Evolutionary conservation across 37 sponge, comb jelly and placozoan species (phyloP).

Genomic region (Spongilla lacustris): DNA sequence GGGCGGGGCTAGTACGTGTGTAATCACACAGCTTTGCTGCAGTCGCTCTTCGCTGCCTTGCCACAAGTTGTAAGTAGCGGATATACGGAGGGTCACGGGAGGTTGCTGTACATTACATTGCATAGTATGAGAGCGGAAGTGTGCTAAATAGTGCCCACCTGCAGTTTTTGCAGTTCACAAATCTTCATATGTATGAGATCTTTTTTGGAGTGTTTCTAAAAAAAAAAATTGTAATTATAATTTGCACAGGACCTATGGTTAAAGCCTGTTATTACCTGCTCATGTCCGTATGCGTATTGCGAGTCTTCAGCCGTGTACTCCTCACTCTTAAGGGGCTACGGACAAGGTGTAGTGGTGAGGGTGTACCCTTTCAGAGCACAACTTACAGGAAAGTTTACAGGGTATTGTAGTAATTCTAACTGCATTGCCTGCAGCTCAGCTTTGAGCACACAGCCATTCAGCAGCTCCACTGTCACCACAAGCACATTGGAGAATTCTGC

Average conservation of each 20-base stretch:
- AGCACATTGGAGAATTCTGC: constrained; percentile 93
- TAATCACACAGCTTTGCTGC: background rate
- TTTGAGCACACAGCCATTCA: constrained; percentile 61
- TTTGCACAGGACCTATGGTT: background rate
- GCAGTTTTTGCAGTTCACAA: constrained; percentile 74
- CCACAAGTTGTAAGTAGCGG: background rate
- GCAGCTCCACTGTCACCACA: constrained; percentile 74
- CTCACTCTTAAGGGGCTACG: constrained; percentile 4
- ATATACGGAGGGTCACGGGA: constrained; percentile 2
- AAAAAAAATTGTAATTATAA: background rate
- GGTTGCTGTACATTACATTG: background rate
- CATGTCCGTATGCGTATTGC: constrained; percentile 13
- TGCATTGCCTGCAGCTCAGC: constrained; percentile 38
- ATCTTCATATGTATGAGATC: constrained; percentile 68
- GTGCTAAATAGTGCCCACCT: constrained; percentile 17
- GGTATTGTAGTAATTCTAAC: constrained; percentile 25
- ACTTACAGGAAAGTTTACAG: background rate
- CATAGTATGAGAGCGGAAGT: background rate
- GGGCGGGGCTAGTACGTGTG: constrained; percentile 17
- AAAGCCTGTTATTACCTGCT: background rate
- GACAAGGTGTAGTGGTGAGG: background rate
- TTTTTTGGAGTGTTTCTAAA: constrained; percentile 23
- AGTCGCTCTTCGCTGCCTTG: background rate
- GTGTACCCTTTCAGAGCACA: background rate
- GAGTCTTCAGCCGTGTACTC: background rate